Evolutionary conservation across 2,797 vertebrate species (phyloP).

Genomic region (Hydrophis major): DNA sequence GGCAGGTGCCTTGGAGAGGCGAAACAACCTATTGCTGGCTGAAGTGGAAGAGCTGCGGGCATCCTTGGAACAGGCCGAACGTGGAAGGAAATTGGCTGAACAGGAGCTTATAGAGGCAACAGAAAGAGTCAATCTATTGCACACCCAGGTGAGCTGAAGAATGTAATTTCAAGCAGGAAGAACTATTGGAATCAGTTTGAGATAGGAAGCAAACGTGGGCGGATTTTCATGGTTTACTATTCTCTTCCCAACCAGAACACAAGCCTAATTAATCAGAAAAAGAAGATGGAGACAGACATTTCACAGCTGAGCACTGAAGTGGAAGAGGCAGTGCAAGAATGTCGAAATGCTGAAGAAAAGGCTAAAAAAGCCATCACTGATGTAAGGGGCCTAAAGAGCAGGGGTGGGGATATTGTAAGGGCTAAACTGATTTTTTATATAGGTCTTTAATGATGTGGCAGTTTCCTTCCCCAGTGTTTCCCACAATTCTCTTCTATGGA

Average conservation of each 20-base stretch:
- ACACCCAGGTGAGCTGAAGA: slow-evolving; percentile 79
- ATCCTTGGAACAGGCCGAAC: slow-evolving; percentile 84
- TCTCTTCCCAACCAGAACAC: slow-evolving; percentile 78
- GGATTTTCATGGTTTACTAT: neutral
- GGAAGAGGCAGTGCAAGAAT: slow-evolving; percentile 87
- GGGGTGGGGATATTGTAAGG: neutral
- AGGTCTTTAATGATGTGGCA: neutral
- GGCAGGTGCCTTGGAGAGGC: slow-evolving; percentile 80
- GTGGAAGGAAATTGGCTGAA: slow-evolving; percentile 85
- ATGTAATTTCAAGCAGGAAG: neutral
- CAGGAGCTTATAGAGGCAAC: slow-evolving; percentile 87
- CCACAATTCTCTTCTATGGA: neutral
- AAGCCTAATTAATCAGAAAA: slow-evolving; percentile 89
- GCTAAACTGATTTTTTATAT: neutral
- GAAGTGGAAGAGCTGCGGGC: slow-evolving; percentile 89
- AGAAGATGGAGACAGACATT: slow-evolving; percentile 87
- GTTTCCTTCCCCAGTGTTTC: neutral
- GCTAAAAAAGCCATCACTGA: slow-evolving; percentile 93
- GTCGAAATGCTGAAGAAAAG: slow-evolving; percentile 88
- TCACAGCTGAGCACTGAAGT: slow-evolving; percentile 81
- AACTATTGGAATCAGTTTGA: neutral
- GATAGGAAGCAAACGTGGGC: neutral
- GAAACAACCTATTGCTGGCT: slow-evolving; percentile 79
- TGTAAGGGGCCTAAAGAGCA: slow-evolving; percentile 67
- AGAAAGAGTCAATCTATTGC: slow-evolving; percentile 87